These are phyloP conservation scores for Cancer borealis DNA, from an alignment of 2,888 invertebrate species.

Conservation along the genomic window DNA sequence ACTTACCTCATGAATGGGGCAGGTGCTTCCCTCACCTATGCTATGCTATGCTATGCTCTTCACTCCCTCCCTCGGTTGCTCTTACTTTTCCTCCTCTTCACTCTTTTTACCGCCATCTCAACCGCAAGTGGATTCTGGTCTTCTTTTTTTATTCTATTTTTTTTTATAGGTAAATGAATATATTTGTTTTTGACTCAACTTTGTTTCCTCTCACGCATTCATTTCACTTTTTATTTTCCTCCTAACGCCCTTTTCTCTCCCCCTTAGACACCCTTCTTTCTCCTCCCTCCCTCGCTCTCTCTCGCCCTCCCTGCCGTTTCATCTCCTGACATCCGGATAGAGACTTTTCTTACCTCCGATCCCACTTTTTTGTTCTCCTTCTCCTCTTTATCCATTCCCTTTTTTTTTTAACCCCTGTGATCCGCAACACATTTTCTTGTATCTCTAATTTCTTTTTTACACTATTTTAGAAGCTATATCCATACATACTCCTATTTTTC, in stretches of 20 bases:
- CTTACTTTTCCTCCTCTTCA: background rate
- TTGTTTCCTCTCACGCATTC: background rate
- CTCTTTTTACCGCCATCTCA: background rate
- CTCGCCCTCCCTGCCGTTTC: background rate
- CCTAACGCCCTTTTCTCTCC: background rate
- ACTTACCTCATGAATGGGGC: slow-evolving; percentile 26
- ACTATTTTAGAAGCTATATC: background rate
- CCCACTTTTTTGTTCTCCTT: background rate
- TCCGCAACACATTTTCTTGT: too few relatives aligned
- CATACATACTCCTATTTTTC: background rate
- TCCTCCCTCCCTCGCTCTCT: background rate
- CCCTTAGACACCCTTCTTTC: background rate
- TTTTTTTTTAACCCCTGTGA: too few relatives aligned
- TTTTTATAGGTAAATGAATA: too few relatives aligned
- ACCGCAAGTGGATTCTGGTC: background rate
- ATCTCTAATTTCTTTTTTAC: background rate
- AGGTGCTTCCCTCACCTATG: background rate
- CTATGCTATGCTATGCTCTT: background rate
- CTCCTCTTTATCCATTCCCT: too few relatives aligned
- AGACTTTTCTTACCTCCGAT: background rate
- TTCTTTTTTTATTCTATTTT: too few relatives aligned
- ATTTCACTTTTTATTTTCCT: background rate
- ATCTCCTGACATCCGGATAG: background rate
- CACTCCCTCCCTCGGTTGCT: background rate
- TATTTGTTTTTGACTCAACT: background rate